Evolutionary conservation across 2,797 vertebrate species (phyloP).

Genomic region (Enteromius paludinosus): DNA sequence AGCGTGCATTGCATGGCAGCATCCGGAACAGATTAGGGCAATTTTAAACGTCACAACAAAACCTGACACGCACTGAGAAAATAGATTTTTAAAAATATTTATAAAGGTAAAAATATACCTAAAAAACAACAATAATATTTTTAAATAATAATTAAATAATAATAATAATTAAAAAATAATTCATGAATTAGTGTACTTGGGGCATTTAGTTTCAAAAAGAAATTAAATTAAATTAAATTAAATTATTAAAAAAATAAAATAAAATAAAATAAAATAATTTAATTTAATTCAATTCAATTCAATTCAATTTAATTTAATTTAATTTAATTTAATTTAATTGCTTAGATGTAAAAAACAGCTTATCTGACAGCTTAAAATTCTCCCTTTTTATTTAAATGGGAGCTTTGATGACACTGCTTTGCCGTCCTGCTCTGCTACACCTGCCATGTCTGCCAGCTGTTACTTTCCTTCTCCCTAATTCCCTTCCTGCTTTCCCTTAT

Average conservation of each 20-base stretch:
- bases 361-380: not conserved
- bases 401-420: constrained; percentile 28
- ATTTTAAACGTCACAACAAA: constrained; percentile 16
- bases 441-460: constrained; percentile 48
- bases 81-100: not conserved
- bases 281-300: too few relatives aligned
- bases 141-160: not conserved
- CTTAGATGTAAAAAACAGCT: not conserved
- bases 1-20: not conserved
- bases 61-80: not conserved
- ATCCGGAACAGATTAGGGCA: constrained; percentile 44
- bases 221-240: not conserved
- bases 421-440: constrained; percentile 17
- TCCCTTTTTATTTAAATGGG: not conserved
- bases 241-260: too few relatives aligned
- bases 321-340: not conserved
- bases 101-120: not conserved
- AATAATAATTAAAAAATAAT: not conserved
- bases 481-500: constrained; percentile 10
- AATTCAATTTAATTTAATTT: not conserved
- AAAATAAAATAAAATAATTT: too few relatives aligned
- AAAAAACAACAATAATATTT: not conserved
- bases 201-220: too few relatives aligned
- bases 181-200: not conserved
- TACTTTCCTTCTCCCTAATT: constrained; percentile 28